Base-by-base conservation (phyloP, 2,888 invertebrate species). In the Prosapia bicincta region DNA sequence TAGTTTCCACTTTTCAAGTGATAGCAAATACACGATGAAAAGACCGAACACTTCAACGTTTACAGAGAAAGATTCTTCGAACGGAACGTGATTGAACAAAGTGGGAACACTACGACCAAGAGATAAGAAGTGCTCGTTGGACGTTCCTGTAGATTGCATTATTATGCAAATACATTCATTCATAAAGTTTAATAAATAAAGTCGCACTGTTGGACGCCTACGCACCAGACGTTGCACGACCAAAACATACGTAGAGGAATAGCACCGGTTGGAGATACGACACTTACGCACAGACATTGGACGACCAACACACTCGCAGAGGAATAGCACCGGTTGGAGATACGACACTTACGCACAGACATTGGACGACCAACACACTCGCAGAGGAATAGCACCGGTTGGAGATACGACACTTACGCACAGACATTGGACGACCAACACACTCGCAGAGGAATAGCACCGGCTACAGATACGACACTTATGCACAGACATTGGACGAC, bases 111-210 rank as follows among this genome's bases (percentile, higher is more conserved):
- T n/a, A 5, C 20, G 54, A 20, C 20, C n/a, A 54, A 54, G 54
- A n/a, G 54, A 20, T 54, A 54, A 54, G 54, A 54, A 54, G 54
- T 54, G 54, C 20, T 54, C 20, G 54, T 54, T 20, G 13, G 54
- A n/a, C n/a, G 13, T 20, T 3, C 3, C n/a, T 20, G 54, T 54
- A 54, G 54, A 54, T 54, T 54, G 54, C 54, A 54, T 54, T 54
- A 54, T 54, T 54, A 54, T 54, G 54, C 20, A 54, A 54, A 54
- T 54, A 54, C n/a, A 5, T 54, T 20, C 54, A 54, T 54, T 54
- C 54, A 54, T 54, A 54, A 54, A 54, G 54, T 54, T 54, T 54
- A 54, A 54, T 54, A 54, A 54, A 54, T 54, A 54, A 54, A 54
- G 54, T 54, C 20, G 20, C 54, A 20, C 54, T 10, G 54, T 2